Percentiles rank a stretch among this genome's conserved stretches.
Conservation (phyloP, 2,113 vertebrate genomes). For the Callipepla squamata region DNA sequence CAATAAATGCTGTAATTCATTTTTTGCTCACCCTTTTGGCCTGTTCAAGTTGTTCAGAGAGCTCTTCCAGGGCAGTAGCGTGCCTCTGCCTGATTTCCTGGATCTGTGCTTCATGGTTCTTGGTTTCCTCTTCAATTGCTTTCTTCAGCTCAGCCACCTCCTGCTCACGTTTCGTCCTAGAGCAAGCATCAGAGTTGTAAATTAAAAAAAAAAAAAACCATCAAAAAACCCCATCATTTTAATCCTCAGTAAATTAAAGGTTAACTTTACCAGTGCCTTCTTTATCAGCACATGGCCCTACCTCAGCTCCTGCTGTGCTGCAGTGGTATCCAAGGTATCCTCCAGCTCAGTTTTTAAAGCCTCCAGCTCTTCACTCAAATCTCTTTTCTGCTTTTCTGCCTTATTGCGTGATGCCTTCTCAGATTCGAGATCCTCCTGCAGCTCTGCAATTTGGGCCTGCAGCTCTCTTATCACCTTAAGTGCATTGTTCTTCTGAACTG, state of each 20-base stretch:
- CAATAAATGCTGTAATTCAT: background rate
- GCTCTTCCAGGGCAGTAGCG: conserved; percentile 88
- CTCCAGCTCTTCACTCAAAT: conserved; percentile 95
- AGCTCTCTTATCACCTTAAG: conserved; percentile 93
- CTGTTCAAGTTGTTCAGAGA: conserved; percentile 96
- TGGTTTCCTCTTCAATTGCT: conserved; percentile 94
- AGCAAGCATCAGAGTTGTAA: background rate
- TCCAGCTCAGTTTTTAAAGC: conserved; percentile 97
- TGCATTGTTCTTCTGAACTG: conserved; percentile 91
- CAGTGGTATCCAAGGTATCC: conserved; percentile 96
- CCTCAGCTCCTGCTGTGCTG: conserved; percentile 97
- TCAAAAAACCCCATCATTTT: background rate
- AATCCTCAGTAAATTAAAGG: background rate
- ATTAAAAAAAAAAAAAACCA: background rate
- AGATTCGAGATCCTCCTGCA: conserved; percentile 95
- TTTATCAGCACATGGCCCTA: conserved; percentile 3
- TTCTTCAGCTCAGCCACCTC: conserved; percentile 98
- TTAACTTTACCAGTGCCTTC: background rate
- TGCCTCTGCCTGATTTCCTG: conserved; percentile 97
- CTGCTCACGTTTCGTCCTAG: conserved; percentile 93
- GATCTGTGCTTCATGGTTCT: conserved; percentile 95
- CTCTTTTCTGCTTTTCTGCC: conserved; percentile 96
- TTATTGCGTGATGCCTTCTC: conserved; percentile 93
- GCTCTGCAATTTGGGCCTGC: conserved; percentile 93
- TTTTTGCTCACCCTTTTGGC: conserved; percentile 89